These are phyloP conservation scores for Actinopyga echinites DNA, from an alignment of 53 echinoderm and acorn worm genomes.

Conservation along the genomic window DNA sequence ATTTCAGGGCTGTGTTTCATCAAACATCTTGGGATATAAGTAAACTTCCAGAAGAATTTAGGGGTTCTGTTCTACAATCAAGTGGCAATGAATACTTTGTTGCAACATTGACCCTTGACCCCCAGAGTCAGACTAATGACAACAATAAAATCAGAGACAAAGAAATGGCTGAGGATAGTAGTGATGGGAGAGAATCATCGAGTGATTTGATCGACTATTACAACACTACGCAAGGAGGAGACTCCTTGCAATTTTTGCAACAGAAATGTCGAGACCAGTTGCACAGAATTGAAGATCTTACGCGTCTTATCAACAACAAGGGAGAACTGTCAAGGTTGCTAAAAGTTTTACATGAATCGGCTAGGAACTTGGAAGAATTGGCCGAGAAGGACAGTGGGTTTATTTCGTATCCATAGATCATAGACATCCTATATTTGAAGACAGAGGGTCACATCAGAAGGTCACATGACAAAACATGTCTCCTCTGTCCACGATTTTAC, in stretches of 20 bases:
- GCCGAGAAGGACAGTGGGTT: background rate
- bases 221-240: background rate
- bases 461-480: too few relatives aligned
- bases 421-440: too few relatives aligned
- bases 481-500: too few relatives aligned
- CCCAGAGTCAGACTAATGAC: background rate
- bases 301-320: background rate
- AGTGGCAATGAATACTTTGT: constrained; percentile 14
- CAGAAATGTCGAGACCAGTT: constrained; percentile 10
- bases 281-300: background rate
- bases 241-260: background rate
- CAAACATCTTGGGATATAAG: background rate
- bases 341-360: background rate
- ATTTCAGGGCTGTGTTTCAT: constrained; percentile 15
- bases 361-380: background rate
- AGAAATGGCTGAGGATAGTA: background rate
- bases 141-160: background rate
- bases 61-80: background rate
- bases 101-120: background rate
- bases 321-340: background rate
- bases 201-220: too few relatives aligned
- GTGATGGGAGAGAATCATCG: too few relatives aligned
- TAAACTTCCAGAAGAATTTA: background rate
- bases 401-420: background rate
- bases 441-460: too few relatives aligned